Percentiles rank a stretch among this genome's conserved stretches.
These are phyloP conservation scores for Bungarus multicinctus DNA, from an alignment of 2,113 vertebrate species.

Conservation along the genomic window DNA sequence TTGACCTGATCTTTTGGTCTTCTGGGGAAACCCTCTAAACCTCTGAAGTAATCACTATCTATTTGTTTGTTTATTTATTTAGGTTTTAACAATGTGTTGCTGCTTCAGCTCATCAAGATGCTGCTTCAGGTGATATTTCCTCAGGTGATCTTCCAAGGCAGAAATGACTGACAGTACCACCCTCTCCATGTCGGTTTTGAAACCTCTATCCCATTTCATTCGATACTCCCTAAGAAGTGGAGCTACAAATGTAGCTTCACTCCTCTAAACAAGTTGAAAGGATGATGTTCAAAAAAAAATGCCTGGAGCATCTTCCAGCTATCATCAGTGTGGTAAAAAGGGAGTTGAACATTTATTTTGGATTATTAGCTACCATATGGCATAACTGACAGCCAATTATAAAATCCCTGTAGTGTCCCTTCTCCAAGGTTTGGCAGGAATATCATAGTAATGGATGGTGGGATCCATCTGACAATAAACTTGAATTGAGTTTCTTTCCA, in stretches of 20 bases:
- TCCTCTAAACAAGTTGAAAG: conserved; percentile 15
- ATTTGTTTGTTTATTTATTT: conserved; percentile 6
- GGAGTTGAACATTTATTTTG: conserved; percentile 5
- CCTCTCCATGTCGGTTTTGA: no score
- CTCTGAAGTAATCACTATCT: conserved; percentile 24
- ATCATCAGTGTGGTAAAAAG: conserved; percentile 45
- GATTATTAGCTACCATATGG: conserved; percentile 8
- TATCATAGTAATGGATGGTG: conserved; percentile 17
- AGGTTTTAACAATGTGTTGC: neutral
- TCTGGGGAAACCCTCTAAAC: conserved; percentile 32
- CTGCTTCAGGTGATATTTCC: conserved; percentile 4
- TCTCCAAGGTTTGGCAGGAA: conserved; percentile 26
- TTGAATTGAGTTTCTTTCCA: conserved; percentile 8
- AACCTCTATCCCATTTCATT: neutral
- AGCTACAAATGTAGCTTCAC: neutral
- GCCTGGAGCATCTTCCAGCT: neutral
- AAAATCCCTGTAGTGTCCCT: conserved; percentile 27
- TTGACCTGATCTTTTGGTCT: neutral
- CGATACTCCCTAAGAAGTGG: neutral
- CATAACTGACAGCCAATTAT: conserved; percentile 50
- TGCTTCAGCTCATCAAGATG: neutral
- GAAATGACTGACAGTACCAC: neutral
- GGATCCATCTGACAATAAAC: neutral
- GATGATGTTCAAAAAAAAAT: conserved; percentile 22
- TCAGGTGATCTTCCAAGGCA: conserved; percentile 29